Conservation (phyloP, 2,113 vertebrate genomes). For the Recurvirostra avosetta region DNA sequence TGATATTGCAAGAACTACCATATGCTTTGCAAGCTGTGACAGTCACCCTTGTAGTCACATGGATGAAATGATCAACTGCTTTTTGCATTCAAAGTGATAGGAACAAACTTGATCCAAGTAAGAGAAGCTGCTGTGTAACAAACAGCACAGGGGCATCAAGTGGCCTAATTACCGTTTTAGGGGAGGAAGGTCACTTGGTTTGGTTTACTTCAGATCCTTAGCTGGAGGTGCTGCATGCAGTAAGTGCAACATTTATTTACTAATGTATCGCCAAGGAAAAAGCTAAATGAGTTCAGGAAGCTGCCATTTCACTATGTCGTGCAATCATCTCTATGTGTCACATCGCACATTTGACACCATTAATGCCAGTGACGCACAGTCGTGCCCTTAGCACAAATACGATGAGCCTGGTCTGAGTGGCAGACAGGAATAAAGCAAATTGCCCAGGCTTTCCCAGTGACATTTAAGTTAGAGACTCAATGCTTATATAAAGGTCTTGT, state of each 20-base stretch:
- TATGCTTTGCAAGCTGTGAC: slow-evolving; percentile 68
- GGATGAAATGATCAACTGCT: slow-evolving; percentile 63
- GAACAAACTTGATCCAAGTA: slow-evolving; percentile 41
- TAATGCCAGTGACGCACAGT: background rate
- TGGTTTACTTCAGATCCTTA: background rate
- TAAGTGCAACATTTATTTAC: background rate
- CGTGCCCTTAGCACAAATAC: background rate
- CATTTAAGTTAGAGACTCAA: background rate
- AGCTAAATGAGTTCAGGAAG: background rate
- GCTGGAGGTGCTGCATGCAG: background rate
- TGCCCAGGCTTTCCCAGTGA: background rate
- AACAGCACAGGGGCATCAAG: background rate
- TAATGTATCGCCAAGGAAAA: background rate
- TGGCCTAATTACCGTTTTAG: background rate
- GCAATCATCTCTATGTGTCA: background rate
- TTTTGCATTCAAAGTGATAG: slow-evolving; percentile 45
- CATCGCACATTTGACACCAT: background rate
- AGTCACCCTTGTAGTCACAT: slow-evolving; percentile 50
- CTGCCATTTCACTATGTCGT: background rate
- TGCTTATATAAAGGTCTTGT: background rate
- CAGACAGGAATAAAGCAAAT: background rate
- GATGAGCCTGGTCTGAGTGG: background rate
- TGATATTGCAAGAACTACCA: slow-evolving; percentile 54
- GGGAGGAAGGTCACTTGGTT: background rate
- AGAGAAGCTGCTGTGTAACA: slow-evolving; percentile 9